These are phyloP conservation scores for Bathynomus jamesi DNA, from an alignment of 1,140 invertebrate species.

Conservation along the genomic window DNA sequence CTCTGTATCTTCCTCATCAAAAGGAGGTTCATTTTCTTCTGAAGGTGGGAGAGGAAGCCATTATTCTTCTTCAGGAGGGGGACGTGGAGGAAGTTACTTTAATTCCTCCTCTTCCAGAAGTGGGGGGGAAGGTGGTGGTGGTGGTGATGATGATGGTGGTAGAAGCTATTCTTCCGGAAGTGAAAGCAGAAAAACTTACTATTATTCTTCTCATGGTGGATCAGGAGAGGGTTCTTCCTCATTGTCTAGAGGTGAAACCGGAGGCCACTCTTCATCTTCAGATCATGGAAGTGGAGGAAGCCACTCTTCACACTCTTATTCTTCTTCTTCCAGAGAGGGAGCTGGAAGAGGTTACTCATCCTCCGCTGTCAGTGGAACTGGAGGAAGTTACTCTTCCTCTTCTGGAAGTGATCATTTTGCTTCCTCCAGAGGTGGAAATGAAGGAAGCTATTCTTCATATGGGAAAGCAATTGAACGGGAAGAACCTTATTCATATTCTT, in stretches of 20 bases:
- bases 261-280: neutral
- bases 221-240: no score
- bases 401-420: neutral
- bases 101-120: no score
- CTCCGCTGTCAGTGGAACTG: neutral
- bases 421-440: no score
- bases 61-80: neutral
- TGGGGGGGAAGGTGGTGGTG: no score
- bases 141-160: neutral
- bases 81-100: no score
- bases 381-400: neutral
- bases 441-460: no score
- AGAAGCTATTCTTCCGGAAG: neutral
- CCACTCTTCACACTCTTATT: neutral
- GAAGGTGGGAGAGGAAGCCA: neutral
- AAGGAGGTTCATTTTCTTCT: neutral
- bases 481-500: no score
- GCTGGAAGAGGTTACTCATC: neutral
- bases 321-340: neutral
- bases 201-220: no score
- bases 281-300: neutral
- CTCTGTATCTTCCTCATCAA: neutral
- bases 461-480: no score
- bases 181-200: no score
- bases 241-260: neutral